These are phyloP conservation scores for Amphibalanus amphitrite DNA, from an alignment of 1,140 invertebrate genomes.

Conservation along the genomic window DNA sequence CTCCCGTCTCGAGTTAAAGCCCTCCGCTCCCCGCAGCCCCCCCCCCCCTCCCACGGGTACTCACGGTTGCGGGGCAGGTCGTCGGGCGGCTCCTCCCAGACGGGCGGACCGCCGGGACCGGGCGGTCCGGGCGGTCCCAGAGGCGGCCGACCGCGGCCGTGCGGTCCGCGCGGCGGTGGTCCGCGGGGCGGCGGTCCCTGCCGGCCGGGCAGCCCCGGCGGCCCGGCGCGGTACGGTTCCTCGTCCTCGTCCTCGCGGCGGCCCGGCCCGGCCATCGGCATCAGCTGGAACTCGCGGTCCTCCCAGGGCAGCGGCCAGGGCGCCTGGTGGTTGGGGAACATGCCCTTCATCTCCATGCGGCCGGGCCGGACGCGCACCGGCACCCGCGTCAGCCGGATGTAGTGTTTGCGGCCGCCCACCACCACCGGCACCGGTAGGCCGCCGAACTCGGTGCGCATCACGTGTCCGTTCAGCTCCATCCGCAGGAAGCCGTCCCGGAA, in stretches of 20 bases:
- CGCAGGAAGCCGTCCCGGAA: constrained; percentile 58
- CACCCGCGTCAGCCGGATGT: constrained; percentile 59
- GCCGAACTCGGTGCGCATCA: constrained; percentile 64
- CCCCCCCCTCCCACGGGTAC: not conserved
- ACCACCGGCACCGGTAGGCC: constrained; percentile 75
- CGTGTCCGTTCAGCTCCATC: constrained; percentile 62
- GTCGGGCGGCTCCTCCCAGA: not conserved
- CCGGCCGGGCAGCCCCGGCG: constrained; percentile 2
- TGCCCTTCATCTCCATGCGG: constrained; percentile 1
- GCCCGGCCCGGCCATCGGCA: not conserved
- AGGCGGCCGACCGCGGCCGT: too few species aligned
- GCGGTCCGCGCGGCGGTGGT: constrained; percentile 19
- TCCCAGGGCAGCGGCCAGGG: not conserved
- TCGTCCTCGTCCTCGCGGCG: constrained; percentile 4
- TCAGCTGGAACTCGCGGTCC: not conserved
- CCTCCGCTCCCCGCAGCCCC: too few species aligned
- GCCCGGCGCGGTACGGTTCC: not conserved
- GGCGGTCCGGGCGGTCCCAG: too few species aligned
- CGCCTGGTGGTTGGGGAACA: constrained; percentile 18
- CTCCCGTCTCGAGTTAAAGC: too few species aligned
- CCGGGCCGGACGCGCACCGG: constrained; percentile 45
- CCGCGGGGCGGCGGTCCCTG: constrained; percentile 18
- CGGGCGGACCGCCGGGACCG: not conserved
- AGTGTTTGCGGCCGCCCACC: constrained; percentile 59
- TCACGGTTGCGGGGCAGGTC: not conserved